phyloP scores from a whole-genome alignment of 53 echinoderm and acorn worm genomes.

The Patiria pectinifera region DNA sequence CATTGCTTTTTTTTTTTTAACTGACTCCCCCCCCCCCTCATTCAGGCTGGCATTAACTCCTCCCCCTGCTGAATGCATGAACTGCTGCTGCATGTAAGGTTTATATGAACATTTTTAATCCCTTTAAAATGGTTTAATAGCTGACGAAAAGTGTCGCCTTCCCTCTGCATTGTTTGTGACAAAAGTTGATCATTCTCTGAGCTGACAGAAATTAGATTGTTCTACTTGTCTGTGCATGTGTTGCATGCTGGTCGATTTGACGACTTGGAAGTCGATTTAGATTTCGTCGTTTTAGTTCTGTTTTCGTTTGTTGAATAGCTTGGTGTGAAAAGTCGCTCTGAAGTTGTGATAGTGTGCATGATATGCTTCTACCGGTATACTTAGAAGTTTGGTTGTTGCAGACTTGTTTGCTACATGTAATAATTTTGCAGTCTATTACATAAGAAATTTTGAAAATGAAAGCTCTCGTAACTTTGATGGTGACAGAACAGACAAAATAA shows the following conservation, averaged over 20 bases:
- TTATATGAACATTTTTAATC: not conserved
- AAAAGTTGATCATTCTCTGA: not conserved
- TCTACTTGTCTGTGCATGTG: not conserved
- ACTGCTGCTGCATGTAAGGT: not conserved
- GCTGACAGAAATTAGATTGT: no score
- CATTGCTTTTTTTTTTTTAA: not conserved
- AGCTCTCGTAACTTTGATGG: no score
- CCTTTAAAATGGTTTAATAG: no score
- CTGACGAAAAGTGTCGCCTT: no score
- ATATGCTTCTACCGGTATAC: not conserved
- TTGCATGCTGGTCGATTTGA: not conserved
- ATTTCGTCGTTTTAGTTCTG: not conserved
- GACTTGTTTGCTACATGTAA: not conserved
- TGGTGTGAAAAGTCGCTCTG: not conserved
- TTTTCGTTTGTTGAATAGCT: not conserved
- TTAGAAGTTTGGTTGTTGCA: not conserved
- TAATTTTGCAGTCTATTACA: not conserved
- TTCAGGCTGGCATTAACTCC: slow-evolving; percentile 19
- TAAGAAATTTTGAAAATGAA: no score
- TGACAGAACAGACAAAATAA: no score
- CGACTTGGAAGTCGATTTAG: not conserved
- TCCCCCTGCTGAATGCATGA: slow-evolving; percentile 31
- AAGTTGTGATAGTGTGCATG: not conserved
- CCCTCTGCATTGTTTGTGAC: no score
- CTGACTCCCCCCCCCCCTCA: not conserved